Evolutionary conservation across 2,888 invertebrate genomes (phyloP).

Genomic region (Drosophila emarginata): DNA sequence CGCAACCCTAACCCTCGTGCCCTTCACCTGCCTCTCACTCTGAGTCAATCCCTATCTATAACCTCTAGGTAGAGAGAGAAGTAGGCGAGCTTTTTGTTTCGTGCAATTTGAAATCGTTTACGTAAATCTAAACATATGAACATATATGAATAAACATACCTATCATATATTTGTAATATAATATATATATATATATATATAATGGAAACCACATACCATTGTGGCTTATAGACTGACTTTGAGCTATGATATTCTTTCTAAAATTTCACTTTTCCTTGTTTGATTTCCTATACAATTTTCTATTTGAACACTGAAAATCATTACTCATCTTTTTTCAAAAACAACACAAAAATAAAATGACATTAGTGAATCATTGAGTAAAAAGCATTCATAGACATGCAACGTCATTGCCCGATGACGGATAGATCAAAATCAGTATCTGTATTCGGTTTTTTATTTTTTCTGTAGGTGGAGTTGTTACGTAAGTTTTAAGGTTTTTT

Average conservation of each 20-base stretch:
- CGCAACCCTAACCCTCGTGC: slow-evolving; percentile 27
- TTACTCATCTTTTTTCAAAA: slow-evolving; percentile 2
- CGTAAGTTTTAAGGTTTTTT: neutral
- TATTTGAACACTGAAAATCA: neutral
- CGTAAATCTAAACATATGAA: slow-evolving; percentile 22
- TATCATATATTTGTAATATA: slow-evolving; percentile 1
- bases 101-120: slow-evolving; percentile 49
- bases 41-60: slow-evolving; percentile 13
- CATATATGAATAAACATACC: neutral
- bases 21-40: slow-evolving; percentile 28
- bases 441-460: neutral
- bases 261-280: slow-evolving; percentile 18
- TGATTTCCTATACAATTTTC: slow-evolving; percentile 10
- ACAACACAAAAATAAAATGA: slow-evolving; percentile 1
- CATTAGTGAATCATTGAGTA: slow-evolving; percentile 30
- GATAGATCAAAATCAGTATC: slow-evolving; percentile 1
- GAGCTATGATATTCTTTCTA: slow-evolving; percentile 26
- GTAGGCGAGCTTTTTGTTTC: slow-evolving; percentile 32
- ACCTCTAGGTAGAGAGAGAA: neutral
- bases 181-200: neutral
- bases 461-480: slow-evolving; percentile 1
- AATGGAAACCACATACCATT: slow-evolving; percentile 33
- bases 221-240: slow-evolving; percentile 27
- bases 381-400: slow-evolving; percentile 28
- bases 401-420: slow-evolving; percentile 43